Evolutionary conservation across 2,113 vertebrate genomes (phyloP).

Genomic region (Maccullochella peelii): DNA sequence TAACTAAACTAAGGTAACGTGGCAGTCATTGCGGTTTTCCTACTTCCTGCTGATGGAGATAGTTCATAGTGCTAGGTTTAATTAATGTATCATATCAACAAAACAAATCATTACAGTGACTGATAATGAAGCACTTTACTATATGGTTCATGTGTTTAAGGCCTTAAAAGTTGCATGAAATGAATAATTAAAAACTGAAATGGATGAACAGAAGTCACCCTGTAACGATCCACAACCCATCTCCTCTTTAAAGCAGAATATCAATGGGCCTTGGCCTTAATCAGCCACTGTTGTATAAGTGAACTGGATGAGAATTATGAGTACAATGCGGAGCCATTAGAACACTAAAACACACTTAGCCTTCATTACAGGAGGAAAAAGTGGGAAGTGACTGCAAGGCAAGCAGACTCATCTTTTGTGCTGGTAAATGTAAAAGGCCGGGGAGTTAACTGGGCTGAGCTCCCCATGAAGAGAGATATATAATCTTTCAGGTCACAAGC

Average conservation of each 20-base stretch:
- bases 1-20: no score
- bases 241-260: constrained; percentile 43
- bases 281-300: constrained; percentile 59
- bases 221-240: constrained; percentile 23
- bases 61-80: no score
- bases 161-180: constrained; percentile 54
- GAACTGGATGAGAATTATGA: constrained; percentile 49
- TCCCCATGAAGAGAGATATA: constrained; percentile 33
- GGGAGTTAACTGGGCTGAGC: constrained; percentile 49
- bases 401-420: constrained; percentile 55
- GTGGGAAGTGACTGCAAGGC: constrained; percentile 36
- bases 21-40: no score
- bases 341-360: constrained; percentile 73
- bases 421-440: constrained; percentile 50
- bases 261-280: constrained; percentile 55
- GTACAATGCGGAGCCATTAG: constrained; percentile 62
- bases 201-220: constrained; percentile 26
- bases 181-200: constrained; percentile 68
- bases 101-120: constrained; percentile 26
- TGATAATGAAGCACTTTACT: constrained; percentile 3
- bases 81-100: no score
- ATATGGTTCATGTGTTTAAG: constrained; percentile 36
- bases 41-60: no score
- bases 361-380: constrained; percentile 62
- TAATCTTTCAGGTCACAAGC: constrained; percentile 71